These are phyloP conservation scores for Myotis myotis DNA, from an alignment of 2,797 vertebrate species.

Conservation along the genomic window DNA sequence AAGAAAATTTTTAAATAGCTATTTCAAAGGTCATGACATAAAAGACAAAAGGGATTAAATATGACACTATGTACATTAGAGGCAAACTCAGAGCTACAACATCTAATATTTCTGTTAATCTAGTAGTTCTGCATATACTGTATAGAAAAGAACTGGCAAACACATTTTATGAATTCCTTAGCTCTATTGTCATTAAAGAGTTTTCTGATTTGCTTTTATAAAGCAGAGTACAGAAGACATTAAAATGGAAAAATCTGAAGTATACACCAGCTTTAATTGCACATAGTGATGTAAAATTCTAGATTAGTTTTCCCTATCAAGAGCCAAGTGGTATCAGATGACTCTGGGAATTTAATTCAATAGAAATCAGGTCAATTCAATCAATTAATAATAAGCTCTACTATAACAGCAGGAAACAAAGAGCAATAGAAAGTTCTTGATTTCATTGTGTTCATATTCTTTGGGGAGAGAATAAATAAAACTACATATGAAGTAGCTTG, in stretches of 20 bases:
- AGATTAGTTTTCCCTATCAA: not conserved
- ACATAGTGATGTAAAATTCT: not conserved
- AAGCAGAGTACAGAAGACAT: not conserved
- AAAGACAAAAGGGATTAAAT: not conserved
- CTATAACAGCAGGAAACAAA: not conserved
- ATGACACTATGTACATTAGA: not conserved
- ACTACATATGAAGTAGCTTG: not conserved
- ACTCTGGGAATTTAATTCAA: slow-evolving; percentile 16
- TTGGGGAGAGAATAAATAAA: not conserved
- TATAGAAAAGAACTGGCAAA: not conserved
- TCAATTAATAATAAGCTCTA: not conserved
- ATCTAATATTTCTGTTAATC: not conserved
- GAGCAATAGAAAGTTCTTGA: not conserved
- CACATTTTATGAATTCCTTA: not conserved
- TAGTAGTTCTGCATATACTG: not conserved
- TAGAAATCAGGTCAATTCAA: not conserved
- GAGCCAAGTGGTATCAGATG: not conserved
- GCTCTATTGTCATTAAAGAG: not conserved
- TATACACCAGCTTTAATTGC: not conserved
- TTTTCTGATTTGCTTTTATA: not conserved
- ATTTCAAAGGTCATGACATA: not conserved
- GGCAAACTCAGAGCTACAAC: not conserved
- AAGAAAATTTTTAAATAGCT: not conserved
- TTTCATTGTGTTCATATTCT: not conserved
- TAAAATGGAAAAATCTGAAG: not conserved